phyloP scores from a whole-genome alignment of 2,797 vertebrate genomes.

The Avahi laniger region DNA sequence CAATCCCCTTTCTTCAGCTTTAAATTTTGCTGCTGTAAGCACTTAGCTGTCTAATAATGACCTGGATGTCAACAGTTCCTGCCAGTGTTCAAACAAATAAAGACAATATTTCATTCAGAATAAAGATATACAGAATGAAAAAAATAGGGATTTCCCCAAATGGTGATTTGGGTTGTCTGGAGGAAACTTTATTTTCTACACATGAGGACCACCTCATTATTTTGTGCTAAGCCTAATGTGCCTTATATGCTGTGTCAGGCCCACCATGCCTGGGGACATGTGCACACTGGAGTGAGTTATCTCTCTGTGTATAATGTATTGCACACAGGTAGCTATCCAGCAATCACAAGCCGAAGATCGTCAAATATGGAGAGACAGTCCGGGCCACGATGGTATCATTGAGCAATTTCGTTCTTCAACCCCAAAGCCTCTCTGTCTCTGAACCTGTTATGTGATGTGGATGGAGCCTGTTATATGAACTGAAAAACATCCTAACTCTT shows the following conservation, averaged over 20 bases:
- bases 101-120: neutral
- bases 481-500: neutral
- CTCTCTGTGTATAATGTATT: neutral
- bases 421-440: neutral
- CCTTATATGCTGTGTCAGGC: neutral
- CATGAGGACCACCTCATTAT: neutral
- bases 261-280: neutral
- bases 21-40: neutral
- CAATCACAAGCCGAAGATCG: rapidly evolving
- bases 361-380: neutral
- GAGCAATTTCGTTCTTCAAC: neutral
- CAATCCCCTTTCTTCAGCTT: neutral
- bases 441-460: neutral
- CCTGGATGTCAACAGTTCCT: neutral
- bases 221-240: neutral
- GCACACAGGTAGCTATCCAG: neutral
- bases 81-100: neutral
- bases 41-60: neutral
- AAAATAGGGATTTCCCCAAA: neutral
- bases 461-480: neutral
- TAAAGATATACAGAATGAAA: no score
- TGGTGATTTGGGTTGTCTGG: no score
- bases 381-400: no score
- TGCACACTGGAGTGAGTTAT: rapidly evolving
- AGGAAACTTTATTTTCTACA: neutral